Evolutionary conservation across 1,140 invertebrate species (phyloP).

Genomic region (Wiebesia pumilae): DNA sequence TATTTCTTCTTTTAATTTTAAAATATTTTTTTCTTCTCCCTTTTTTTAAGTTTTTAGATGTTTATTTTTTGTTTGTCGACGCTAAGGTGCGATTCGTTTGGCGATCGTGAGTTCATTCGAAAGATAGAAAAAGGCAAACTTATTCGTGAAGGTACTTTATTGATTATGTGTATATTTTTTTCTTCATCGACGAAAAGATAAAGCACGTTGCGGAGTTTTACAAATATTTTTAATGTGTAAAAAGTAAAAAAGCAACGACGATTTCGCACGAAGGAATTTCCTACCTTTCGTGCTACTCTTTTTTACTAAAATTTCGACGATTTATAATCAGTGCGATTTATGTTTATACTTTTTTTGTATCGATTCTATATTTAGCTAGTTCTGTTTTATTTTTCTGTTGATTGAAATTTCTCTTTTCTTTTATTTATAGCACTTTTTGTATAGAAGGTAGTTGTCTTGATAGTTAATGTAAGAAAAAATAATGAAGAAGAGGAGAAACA

Average conservation of each 20-base stretch:
- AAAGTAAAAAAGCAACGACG: slow-evolving; percentile 20
- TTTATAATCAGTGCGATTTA: neutral
- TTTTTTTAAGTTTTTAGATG: slow-evolving; percentile 51
- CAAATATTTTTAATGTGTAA: neutral
- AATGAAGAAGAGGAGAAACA: slow-evolving; percentile 13
- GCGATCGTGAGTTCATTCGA: slow-evolving; percentile 17
- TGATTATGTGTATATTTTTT: slow-evolving; percentile 24
- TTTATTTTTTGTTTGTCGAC: slow-evolving; percentile 50
- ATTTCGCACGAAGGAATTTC: slow-evolving; percentile 32
- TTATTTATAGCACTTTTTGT: slow-evolving; percentile 32
- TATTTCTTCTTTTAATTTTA: slow-evolving; percentile 27
- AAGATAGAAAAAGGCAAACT: neutral
- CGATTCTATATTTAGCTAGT: neutral
- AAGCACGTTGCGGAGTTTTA: neutral
- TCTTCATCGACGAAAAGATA: neutral
- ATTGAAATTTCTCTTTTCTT: neutral
- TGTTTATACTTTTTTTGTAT: neutral
- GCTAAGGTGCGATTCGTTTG: slow-evolving; percentile 38
- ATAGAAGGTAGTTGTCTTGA: slow-evolving; percentile 33
- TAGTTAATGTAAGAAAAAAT: slow-evolving; percentile 1
- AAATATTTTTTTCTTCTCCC: neutral
- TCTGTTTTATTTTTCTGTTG: neutral
- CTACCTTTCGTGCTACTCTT: neutral
- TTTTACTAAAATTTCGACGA: neutral
- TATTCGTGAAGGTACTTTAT: neutral